phyloP scores from a whole-genome alignment of 2,113 vertebrate genomes.

The Gyps fulvus region DNA sequence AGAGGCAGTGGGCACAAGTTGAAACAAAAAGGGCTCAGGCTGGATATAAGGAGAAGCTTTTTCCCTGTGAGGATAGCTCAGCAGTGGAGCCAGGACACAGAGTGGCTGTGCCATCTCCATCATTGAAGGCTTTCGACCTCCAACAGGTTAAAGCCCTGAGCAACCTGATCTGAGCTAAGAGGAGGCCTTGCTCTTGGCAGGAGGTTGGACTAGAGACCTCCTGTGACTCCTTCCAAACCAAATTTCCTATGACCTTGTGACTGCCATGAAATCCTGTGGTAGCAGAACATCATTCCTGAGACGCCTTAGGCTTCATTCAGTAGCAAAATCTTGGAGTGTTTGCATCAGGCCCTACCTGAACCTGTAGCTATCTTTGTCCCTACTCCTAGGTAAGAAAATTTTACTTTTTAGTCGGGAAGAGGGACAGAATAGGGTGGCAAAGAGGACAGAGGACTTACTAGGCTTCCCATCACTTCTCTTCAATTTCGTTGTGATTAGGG shows the following conservation, averaged over 20 bases:
- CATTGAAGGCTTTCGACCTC: neutral
- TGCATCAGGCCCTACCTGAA: neutral
- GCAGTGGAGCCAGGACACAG: neutral
- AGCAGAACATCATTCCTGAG: neutral
- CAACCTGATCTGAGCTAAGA: neutral
- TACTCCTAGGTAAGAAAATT: neutral
- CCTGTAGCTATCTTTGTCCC: neutral
- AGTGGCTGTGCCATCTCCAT: neutral
- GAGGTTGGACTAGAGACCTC: neutral
- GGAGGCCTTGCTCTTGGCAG: neutral
- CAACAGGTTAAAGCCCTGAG: neutral
- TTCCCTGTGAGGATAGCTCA: neutral
- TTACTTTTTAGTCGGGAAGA: neutral
- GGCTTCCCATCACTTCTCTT: neutral
- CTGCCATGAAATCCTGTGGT: neutral
- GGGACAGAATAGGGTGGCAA: neutral
- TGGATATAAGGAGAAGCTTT: neutral
- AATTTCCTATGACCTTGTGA: neutral
- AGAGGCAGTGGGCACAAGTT: neutral
- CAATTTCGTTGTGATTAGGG: neutral
- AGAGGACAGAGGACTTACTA: neutral
- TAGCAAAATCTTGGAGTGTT: neutral
- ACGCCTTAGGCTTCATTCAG: neutral
- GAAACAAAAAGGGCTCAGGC: neutral
- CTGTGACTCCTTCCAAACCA: neutral